Conservation (phyloP, 1,140 invertebrate genomes). For the Antheraea pernyi region DNA sequence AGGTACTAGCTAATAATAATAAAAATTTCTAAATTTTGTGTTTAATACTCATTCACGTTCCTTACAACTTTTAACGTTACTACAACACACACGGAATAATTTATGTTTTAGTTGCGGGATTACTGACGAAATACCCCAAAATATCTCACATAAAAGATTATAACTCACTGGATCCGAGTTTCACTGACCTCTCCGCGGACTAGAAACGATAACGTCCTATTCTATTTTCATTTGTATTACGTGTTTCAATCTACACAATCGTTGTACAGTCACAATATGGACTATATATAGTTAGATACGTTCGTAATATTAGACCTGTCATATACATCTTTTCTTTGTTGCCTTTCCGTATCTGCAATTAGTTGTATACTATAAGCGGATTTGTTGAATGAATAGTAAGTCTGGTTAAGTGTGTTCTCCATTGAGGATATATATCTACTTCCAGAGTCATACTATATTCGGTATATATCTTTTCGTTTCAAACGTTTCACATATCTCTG, state of each 20-base stretch:
- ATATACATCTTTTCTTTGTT: too few relatives aligned
- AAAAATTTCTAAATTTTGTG: not conserved
- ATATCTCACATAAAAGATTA: not conserved
- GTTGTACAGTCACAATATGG: not conserved
- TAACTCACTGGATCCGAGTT: not conserved
- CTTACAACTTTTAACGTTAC: not conserved
- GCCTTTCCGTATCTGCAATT: too few relatives aligned
- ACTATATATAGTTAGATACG: not conserved
- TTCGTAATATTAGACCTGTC: too few relatives aligned
- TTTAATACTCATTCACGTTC: not conserved
- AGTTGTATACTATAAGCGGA: too few relatives aligned
- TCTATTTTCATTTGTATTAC: conserved; percentile 1
- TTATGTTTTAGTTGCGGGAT: conserved; percentile 1
- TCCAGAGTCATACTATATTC: too few relatives aligned
- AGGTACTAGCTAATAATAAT: not conserved
- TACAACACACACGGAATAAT: not conserved
- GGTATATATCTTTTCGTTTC: too few relatives aligned
- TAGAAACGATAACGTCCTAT: conserved; percentile 1
- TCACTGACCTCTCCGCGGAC: not conserved
- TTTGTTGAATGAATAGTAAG: too few relatives aligned
- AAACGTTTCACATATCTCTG: too few relatives aligned
- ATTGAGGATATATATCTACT: too few relatives aligned
- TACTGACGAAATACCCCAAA: not conserved
- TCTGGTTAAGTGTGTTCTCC: too few relatives aligned
- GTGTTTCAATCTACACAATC: not conserved